Conservation (phyloP, 92 coral and sea anemone species). For the Palythoa grandis region DNA sequence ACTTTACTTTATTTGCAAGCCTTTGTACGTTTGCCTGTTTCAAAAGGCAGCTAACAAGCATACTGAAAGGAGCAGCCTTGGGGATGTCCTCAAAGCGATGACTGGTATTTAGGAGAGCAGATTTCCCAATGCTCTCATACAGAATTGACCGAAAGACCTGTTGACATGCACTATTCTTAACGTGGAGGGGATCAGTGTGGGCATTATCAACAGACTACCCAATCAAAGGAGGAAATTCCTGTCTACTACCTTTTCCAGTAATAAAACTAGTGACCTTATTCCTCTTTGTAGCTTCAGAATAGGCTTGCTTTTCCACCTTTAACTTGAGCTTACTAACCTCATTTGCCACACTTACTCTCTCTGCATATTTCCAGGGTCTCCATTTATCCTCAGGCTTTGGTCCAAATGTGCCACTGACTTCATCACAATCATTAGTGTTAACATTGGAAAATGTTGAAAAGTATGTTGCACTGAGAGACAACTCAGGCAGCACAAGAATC, state of each 20-base stretch:
- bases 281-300: slow-evolving; percentile 18
- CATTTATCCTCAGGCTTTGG: background rate
- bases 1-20: slow-evolving; percentile 64
- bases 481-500: slow-evolving; percentile 20
- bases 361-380: slow-evolving; percentile 44
- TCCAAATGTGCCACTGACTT: slow-evolving; percentile 28
- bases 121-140: slow-evolving; percentile 28
- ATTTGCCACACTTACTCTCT: slow-evolving; percentile 18
- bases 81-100: slow-evolving; percentile 22
- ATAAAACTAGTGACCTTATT: slow-evolving; percentile 24
- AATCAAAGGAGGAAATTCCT: slow-evolving; percentile 5
- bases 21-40: slow-evolving; percentile 59
- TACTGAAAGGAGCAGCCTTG: slow-evolving; percentile 26
- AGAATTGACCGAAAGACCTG: slow-evolving; percentile 30
- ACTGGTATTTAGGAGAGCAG: background rate
- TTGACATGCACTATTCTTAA: slow-evolving; percentile 36
- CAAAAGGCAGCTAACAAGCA: slow-evolving; percentile 65
- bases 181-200: slow-evolving; percentile 1
- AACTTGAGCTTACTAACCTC: slow-evolving; percentile 27
- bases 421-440: slow-evolving; percentile 8
- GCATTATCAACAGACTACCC: slow-evolving; percentile 1
- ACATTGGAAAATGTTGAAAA: slow-evolving; percentile 52
- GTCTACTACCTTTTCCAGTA: slow-evolving; percentile 11
- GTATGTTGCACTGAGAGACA: slow-evolving; percentile 36
- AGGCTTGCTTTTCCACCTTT: background rate